A percentile compares a stretch with the other conserved stretches of the same genome.
Evolutionary conservation across 2,888 invertebrate species (phyloP).

Genomic region (Drosophila quinaria): DNA sequence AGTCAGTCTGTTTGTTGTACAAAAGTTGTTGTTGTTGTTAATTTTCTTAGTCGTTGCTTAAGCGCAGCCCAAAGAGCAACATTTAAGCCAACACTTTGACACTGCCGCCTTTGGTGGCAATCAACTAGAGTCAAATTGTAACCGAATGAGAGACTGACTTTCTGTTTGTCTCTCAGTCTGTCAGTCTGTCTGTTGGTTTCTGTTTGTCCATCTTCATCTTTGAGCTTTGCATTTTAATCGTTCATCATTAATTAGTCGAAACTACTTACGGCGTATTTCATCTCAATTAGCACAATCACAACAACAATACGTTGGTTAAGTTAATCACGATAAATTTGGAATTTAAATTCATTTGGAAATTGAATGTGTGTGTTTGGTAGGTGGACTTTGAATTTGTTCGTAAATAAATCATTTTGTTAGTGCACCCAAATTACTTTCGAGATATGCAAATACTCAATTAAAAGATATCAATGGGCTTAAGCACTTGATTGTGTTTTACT

Average conservation of each 20-base stretch:
- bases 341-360: conserved; percentile 51
- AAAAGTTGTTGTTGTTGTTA: conserved; percentile 19
- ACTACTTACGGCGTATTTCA: conserved; percentile 26
- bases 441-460: conserved; percentile 47
- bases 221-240: conserved; percentile 57
- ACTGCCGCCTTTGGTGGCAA: conserved; percentile 15
- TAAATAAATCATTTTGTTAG: conserved; percentile 46
- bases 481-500: not conserved
- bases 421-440: conserved; percentile 39
- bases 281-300: conserved; percentile 61
- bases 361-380: conserved; percentile 2
- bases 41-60: conserved; percentile 29
- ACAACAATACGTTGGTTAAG: conserved; percentile 12
- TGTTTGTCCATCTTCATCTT: conserved; percentile 35
- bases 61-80: conserved; percentile 30
- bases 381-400: conserved; percentile 30
- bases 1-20: conserved; percentile 30
- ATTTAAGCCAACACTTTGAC: conserved; percentile 19
- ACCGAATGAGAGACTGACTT: not conserved
- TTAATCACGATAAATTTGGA: conserved; percentile 63
- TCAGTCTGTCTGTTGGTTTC: conserved; percentile 2
- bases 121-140: conserved; percentile 14
- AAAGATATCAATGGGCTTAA: conserved; percentile 42
- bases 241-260: conserved; percentile 69
- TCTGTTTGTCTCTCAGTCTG: not conserved